Conservation (phyloP, 2,113 vertebrate genomes). For the Vireo altiloquus region DNA sequence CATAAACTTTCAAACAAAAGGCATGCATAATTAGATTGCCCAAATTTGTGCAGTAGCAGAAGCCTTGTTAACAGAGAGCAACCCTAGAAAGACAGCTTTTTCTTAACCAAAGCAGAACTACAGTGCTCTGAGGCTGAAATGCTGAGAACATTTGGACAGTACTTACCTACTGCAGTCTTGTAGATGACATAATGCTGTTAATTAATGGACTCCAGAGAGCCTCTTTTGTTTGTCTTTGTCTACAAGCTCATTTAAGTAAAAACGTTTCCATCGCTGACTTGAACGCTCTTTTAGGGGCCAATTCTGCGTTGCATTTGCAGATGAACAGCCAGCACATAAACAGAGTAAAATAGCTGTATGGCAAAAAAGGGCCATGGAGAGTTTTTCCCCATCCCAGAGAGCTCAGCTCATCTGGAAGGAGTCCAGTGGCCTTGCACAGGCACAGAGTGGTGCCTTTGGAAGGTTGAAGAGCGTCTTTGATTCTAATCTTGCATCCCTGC, state of each 20-base stretch:
- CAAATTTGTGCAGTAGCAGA: not conserved
- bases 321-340: not conserved
- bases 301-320: not conserved
- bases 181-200: not conserved
- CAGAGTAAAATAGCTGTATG: not conserved
- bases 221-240: not conserved
- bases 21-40: constrained; percentile 34
- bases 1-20: constrained; percentile 47
- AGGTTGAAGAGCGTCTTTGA: not conserved
- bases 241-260: not conserved
- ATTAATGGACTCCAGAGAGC: not conserved
- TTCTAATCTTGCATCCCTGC: not conserved
- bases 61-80: constrained; percentile 7
- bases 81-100: not conserved
- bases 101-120: not conserved
- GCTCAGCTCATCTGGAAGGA: not conserved
- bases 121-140: not conserved
- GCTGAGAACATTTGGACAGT: not conserved
- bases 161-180: not conserved
- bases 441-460: not conserved
- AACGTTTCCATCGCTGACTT: not conserved
- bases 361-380: not conserved
- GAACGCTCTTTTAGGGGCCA: not conserved
- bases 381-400: not conserved
- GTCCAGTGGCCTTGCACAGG: not conserved